Percentiles rank a stretch among this genome's conserved stretches.
These are phyloP conservation scores for Potamilus streckersoni DNA, from an alignment of 1,140 invertebrate genomes.

Conservation along the genomic window DNA sequence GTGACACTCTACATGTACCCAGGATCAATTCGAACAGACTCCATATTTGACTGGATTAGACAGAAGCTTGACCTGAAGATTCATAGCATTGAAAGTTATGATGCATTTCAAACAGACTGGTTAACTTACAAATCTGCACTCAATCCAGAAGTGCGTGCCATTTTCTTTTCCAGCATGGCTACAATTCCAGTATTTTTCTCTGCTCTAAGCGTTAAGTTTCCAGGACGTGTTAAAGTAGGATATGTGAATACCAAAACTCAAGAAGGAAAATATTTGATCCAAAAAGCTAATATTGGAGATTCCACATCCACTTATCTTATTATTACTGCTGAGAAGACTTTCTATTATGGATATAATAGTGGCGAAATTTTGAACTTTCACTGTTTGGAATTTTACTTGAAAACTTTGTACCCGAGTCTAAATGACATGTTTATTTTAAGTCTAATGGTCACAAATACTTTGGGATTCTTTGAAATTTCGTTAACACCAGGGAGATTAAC, in stretches of 20 bases:
- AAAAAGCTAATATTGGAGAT: conserved; percentile 21
- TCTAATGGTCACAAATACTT: conserved; percentile 68
- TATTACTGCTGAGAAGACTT: conserved; percentile 67
- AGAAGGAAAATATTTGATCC: conserved; percentile 43
- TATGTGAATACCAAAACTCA: conserved; percentile 58
- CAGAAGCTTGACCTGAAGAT: conserved; percentile 68
- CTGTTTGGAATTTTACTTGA: conserved; percentile 69
- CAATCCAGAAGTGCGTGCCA: conserved; percentile 63
- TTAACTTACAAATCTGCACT: conserved; percentile 40
- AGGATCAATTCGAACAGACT: conserved; percentile 55
- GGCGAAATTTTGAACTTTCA: conserved; percentile 68
- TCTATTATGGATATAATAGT: conserved; percentile 65
- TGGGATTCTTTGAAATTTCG: conserved; percentile 68
- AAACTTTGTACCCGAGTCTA: conserved; percentile 69
- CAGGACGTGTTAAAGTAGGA: conserved; percentile 71
- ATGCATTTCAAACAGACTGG: conserved; percentile 59
- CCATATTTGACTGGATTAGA: conserved; percentile 69
- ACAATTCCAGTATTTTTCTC: conserved; percentile 71
- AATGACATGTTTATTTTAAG: conserved; percentile 72
- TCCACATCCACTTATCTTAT: conserved; percentile 64
- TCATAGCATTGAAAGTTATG: conserved; percentile 52
- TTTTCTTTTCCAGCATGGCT: conserved; percentile 67
- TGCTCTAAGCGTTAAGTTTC: conserved; percentile 72
- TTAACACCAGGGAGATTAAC: conserved; percentile 59
- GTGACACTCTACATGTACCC: conserved; percentile 68